Evolutionary conservation across 2,888 invertebrate genomes (phyloP).

Genomic region (Acanthosepion pharaonis): DNA sequence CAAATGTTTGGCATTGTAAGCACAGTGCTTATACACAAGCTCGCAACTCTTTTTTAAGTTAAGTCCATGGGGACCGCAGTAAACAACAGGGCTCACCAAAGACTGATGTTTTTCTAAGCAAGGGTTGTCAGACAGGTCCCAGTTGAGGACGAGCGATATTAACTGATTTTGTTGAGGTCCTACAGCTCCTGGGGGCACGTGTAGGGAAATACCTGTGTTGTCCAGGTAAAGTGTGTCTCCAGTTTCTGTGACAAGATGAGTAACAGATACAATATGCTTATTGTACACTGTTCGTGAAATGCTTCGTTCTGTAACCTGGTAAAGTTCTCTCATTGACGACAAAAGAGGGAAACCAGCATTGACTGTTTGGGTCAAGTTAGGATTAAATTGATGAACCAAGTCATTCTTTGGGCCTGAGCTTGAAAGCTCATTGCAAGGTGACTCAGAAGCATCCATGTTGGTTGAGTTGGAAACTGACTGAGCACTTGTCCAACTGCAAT

Average conservation of each 20-base stretch:
- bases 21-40: slow-evolving; percentile 59
- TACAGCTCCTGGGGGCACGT: slow-evolving; percentile 58
- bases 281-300: slow-evolving; percentile 52
- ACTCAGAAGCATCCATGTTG: too few species aligned
- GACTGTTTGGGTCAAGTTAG: not conserved
- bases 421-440: too few species aligned
- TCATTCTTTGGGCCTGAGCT: too few species aligned
- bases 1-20: slow-evolving; percentile 58
- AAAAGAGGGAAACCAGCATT: not conserved
- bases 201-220: slow-evolving; percentile 61
- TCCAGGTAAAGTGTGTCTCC: slow-evolving; percentile 59
- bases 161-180: slow-evolving; percentile 52
- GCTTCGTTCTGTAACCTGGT: slow-evolving; percentile 52
- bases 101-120: slow-evolving; percentile 55
- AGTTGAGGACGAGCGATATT: slow-evolving; percentile 59
- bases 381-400: too few species aligned
- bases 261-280: slow-evolving; percentile 58
- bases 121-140: slow-evolving; percentile 62
- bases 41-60: slow-evolving; percentile 57
- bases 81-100: slow-evolving; percentile 62
- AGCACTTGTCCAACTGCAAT: too few species aligned
- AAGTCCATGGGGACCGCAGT: slow-evolving; percentile 61
- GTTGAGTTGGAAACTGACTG: too few species aligned
- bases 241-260: slow-evolving; percentile 53
- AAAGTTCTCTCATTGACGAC: not conserved